Conservation (phyloP, 2,113 vertebrate species). For the Pontoporia blainvillei region DNA sequence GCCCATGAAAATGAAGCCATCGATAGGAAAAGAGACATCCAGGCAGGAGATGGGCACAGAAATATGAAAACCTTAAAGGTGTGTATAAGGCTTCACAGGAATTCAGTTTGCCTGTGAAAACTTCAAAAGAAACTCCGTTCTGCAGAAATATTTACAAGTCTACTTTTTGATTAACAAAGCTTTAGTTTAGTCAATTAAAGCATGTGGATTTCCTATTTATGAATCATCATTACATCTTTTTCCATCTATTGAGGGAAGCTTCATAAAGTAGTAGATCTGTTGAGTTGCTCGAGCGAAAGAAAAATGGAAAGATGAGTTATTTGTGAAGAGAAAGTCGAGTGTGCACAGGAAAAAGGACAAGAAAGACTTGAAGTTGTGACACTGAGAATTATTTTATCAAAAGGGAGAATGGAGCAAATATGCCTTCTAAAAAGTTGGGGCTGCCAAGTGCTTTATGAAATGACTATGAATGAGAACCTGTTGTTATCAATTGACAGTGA, state of each 20-base stretch:
- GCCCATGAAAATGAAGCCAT: neutral
- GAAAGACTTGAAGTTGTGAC: neutral
- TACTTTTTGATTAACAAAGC: neutral
- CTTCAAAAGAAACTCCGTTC: neutral
- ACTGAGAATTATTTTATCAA: neutral
- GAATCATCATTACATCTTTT: neutral
- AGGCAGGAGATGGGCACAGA: neutral
- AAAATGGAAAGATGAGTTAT: neutral
- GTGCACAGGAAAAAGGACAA: neutral
- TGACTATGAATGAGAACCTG: neutral
- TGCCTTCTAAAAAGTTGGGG: neutral
- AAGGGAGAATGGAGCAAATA: neutral
- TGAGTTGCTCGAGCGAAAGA: neutral
- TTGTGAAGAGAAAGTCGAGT: neutral
- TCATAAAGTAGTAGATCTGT: neutral
- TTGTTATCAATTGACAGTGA: neutral
- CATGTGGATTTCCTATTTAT: neutral
- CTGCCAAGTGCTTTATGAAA: neutral
- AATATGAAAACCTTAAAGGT: neutral
- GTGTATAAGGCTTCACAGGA: neutral
- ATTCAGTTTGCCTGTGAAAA: neutral
- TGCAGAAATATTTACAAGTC: neutral
- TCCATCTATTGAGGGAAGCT: neutral
- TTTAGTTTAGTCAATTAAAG: neutral
- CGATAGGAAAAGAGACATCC: neutral